These are phyloP conservation scores for Pseudomyrmex concolor DNA, from an alignment of 1,140 invertebrate genomes.

Conservation along the genomic window DNA sequence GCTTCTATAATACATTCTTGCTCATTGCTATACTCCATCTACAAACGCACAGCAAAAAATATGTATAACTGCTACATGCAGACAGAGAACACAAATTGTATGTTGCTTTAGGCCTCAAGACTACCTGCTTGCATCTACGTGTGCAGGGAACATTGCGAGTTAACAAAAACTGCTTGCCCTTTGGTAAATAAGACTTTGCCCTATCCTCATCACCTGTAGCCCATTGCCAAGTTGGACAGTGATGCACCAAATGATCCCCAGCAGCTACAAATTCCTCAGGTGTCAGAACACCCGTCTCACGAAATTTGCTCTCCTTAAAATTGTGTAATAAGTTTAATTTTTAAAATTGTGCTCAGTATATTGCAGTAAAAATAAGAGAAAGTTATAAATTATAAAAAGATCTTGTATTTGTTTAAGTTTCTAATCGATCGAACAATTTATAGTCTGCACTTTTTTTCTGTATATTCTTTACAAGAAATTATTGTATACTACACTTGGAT, in stretches of 20 bases:
- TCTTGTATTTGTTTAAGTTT: no score
- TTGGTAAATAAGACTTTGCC: slow-evolving; percentile 94
- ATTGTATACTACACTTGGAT: neutral
- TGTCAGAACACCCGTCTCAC: slow-evolving; percentile 99
- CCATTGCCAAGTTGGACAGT: slow-evolving; percentile 99
- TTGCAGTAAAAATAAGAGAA: neutral
- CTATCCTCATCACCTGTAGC: slow-evolving; percentile 94
- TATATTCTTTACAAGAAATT: neutral
- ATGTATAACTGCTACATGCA: slow-evolving; percentile 75
- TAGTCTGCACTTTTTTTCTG: neutral
- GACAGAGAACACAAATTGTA: slow-evolving; percentile 12
- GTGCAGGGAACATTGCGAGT: slow-evolving; percentile 98
- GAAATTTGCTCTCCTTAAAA: slow-evolving; percentile 97
- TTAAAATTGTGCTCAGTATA: neutral
- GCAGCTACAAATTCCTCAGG: slow-evolving; percentile 98
- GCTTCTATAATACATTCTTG: slow-evolving; percentile 95
- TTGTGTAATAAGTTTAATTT: neutral
- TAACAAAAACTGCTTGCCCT: slow-evolving; percentile 98
- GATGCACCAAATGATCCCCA: slow-evolving; percentile 99
- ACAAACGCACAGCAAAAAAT: slow-evolving; percentile 66
- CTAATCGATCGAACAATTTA: no score
- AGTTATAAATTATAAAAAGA: neutral
- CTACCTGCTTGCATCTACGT: slow-evolving; percentile 95
- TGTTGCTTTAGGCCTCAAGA: slow-evolving; percentile 5
- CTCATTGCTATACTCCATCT: slow-evolving; percentile 96